A percentile compares a stretch with the other conserved stretches of the same genome.
These are phyloP conservation scores for Aphis craccivora DNA, from an alignment of 1,140 invertebrate species.

Conservation along the genomic window DNA sequence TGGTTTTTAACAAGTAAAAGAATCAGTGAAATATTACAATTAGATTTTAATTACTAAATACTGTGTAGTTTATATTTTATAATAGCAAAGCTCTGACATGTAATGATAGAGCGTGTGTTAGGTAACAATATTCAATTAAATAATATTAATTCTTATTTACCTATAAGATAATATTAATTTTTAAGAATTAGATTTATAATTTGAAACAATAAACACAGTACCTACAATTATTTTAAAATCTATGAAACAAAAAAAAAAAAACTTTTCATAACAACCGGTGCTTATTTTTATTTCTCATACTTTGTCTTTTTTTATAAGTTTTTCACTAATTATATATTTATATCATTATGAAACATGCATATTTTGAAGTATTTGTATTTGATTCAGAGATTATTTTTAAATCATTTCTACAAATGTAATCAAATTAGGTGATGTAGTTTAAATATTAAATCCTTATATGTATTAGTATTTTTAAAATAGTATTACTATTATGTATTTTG, in stretches of 20 bases:
- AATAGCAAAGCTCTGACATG: too few species aligned
- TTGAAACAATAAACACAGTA: not conserved
- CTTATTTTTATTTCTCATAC: not conserved
- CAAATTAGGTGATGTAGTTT: not conserved
- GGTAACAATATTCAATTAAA: not conserved
- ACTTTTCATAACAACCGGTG: not conserved
- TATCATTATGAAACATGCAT: not conserved
- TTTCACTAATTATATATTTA: not conserved
- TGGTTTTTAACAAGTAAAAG: not conserved
- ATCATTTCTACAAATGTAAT: not conserved
- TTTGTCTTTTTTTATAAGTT: not conserved
- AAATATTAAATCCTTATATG: not conserved
- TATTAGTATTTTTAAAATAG: not conserved
- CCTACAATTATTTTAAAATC: not conserved
- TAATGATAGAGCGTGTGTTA: not conserved
- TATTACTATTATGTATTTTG: not conserved
- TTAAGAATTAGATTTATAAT: not conserved
- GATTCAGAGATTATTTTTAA: not conserved
- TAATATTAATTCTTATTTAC: not conserved
- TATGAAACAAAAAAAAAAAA: slow-evolving; percentile 1
- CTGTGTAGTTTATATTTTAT: not conserved
- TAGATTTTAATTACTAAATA: not conserved
- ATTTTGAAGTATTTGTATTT: not conserved
- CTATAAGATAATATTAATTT: not conserved
- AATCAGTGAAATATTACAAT: not conserved